Percentiles rank a stretch among this genome's conserved stretches.
Conservation (phyloP, 2,888 invertebrate genomes). For the Listrodromus nycthemerus region DNA sequence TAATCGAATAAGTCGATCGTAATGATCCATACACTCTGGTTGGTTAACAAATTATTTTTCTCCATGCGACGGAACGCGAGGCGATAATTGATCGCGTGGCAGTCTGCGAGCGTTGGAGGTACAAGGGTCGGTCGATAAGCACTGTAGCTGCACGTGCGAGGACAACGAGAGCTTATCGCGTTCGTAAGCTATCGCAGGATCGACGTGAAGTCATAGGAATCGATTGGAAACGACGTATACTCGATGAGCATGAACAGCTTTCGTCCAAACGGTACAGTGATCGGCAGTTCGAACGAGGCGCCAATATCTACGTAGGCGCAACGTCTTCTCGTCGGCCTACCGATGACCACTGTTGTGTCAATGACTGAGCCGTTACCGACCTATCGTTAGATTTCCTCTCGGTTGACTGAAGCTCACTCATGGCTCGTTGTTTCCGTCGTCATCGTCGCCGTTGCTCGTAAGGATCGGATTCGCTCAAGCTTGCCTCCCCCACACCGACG, state of each 20-base stretch:
- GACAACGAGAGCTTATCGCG: conserved; percentile 44
- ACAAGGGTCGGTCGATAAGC: conserved; percentile 45
- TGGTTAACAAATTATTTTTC: background rate
- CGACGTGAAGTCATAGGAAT: conserved; percentile 38
- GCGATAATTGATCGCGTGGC: conserved; percentile 33
- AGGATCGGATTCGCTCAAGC: conserved; percentile 26
- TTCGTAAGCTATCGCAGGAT: conserved; percentile 52
- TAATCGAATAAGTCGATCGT: background rate
- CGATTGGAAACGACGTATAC: conserved; percentile 30
- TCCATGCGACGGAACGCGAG: background rate
- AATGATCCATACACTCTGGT: background rate
- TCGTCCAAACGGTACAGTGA: conserved; percentile 1
- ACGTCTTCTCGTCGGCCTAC: background rate
- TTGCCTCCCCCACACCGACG: conserved; percentile 12
- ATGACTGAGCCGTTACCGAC: background rate
- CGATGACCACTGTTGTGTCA: conserved; percentile 12
- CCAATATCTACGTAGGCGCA: background rate
- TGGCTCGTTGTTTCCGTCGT: conserved; percentile 31
- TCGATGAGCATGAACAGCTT: conserved; percentile 7
- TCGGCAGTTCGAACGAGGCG: conserved; percentile 3
- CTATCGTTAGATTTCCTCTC: conserved; percentile 30
- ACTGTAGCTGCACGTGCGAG: background rate
- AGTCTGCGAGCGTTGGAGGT: conserved; percentile 41
- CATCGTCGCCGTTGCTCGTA: conserved; percentile 20
- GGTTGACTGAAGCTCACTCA: conserved; percentile 22